Evolutionary conservation across 2,797 vertebrate genomes (phyloP).

Genomic region (Cossypha niveicapilla): DNA sequence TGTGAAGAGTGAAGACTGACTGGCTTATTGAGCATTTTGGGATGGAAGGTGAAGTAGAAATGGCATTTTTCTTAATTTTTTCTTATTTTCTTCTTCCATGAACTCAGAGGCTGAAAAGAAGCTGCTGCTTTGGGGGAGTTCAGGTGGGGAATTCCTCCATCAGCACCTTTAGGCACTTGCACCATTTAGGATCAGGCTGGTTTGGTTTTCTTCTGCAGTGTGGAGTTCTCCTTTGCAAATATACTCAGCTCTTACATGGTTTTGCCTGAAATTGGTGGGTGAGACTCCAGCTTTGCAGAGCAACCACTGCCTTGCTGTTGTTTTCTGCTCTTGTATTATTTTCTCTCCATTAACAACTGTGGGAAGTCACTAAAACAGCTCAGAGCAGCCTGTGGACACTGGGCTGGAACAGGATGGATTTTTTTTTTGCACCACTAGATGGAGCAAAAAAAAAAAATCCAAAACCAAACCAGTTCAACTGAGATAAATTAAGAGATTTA

Average conservation of each 20-base stretch:
- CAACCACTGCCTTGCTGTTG: background rate
- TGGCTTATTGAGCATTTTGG: background rate
- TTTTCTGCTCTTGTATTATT: background rate
- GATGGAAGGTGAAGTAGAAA: background rate
- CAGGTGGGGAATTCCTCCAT: background rate
- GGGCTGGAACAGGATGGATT: background rate
- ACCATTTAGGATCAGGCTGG: background rate
- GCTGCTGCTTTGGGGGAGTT: background rate
- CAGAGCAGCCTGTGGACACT: accelerated
- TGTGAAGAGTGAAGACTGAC: background rate
- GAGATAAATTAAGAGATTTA: background rate
- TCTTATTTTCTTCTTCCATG: background rate
- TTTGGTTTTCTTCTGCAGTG: background rate
- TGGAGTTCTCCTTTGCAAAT: background rate
- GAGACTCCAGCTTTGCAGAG: background rate
- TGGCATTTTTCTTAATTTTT: background rate
- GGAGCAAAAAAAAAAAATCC: background rate
- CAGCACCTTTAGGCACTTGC: background rate
- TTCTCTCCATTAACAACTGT: background rate
- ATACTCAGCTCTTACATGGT: accelerated
- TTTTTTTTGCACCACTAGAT: background rate
- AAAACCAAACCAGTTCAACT: background rate
- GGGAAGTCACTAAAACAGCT: background rate
- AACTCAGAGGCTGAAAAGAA: background rate
- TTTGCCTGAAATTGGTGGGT: background rate